Conservation (phyloP, 2,113 vertebrate genomes). For the Xiphorhynchus elegans region DNA sequence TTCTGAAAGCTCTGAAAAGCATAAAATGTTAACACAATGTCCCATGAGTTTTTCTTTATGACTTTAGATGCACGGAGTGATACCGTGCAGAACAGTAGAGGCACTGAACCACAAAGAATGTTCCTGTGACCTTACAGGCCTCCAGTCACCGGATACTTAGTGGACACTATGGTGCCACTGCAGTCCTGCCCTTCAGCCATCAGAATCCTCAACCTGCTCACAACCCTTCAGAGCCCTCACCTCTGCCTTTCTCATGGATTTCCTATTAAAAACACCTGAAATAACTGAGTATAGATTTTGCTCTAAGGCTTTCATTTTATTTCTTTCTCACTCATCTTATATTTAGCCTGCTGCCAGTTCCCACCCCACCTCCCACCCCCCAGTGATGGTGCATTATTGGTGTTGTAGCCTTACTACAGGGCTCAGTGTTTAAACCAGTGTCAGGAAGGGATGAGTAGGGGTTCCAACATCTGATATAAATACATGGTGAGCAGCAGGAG, state of each 20-base stretch:
- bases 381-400: background rate
- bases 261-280: background rate
- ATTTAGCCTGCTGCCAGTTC: background rate
- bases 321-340: background rate
- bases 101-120: rapidly evolving
- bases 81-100: background rate
- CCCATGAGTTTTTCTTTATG: background rate
- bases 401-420: background rate
- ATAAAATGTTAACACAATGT: background rate
- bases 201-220: background rate
- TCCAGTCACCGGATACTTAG: background rate
- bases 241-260: background rate
- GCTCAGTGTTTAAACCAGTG: background rate
- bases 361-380: background rate
- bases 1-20: background rate
- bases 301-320: background rate
- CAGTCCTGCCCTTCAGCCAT: background rate
- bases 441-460: background rate
- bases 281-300: background rate
- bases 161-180: background rate
- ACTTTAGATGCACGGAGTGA: background rate
- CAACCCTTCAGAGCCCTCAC: background rate
- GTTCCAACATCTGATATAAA: background rate
- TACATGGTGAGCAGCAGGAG: background rate
- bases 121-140: background rate